Evolutionary conservation across 2,797 vertebrate genomes (phyloP).

Genomic region (Gadopsis bispinosus): DNA sequence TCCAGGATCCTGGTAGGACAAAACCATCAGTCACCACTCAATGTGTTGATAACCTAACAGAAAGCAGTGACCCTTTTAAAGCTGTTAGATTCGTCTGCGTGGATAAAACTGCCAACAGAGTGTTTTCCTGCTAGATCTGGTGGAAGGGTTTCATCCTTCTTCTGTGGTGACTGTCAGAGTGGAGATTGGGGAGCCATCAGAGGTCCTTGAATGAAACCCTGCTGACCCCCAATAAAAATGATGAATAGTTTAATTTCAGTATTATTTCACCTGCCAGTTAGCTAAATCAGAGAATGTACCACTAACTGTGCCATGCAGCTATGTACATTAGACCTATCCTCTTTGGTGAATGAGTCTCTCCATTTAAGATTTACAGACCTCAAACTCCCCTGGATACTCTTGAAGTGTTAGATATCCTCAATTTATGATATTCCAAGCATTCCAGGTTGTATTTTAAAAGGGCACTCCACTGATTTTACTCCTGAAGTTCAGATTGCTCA

Average conservation of each 20-base stretch:
- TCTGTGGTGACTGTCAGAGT: constrained; percentile 41
- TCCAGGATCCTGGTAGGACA: constrained; percentile 35
- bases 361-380: constrained; percentile 33
- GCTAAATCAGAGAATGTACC: constrained; percentile 38
- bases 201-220: constrained; percentile 36
- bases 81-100: constrained; percentile 20
- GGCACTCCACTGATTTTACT: neutral
- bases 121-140: constrained; percentile 61
- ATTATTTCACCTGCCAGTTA: constrained; percentile 55
- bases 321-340: neutral
- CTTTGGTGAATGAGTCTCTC: neutral
- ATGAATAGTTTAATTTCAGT: constrained; percentile 65
- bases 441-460: constrained; percentile 22
- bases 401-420: constrained; percentile 21
- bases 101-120: constrained; percentile 25
- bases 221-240: constrained; percentile 62
- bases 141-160: constrained; percentile 59
- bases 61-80: constrained; percentile 31
- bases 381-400: constrained; percentile 22
- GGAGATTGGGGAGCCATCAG: constrained; percentile 63
- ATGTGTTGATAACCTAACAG: constrained; percentile 64
- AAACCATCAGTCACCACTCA: constrained; percentile 4
- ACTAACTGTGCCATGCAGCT: constrained; percentile 29
- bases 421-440: constrained; percentile 22
- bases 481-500: neutral